Conservation (phyloP, 2,797 vertebrate genomes). For the Eurystomus glaucurus region DNA sequence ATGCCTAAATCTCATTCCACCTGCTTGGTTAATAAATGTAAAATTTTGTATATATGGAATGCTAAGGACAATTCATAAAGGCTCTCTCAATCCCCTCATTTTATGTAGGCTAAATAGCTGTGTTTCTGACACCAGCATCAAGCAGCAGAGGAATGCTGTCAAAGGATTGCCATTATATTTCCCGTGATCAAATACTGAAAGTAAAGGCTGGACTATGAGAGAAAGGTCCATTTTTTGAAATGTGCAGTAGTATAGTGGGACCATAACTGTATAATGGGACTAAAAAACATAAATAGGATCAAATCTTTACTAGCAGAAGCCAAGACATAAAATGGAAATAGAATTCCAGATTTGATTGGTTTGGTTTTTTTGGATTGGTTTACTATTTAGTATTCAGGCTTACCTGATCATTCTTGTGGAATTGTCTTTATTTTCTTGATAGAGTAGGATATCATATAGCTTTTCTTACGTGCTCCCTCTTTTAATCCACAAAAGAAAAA, state of each 20-base stretch:
- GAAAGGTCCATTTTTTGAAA: background rate
- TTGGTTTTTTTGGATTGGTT: background rate
- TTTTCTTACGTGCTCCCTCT: background rate
- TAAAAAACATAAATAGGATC: background rate
- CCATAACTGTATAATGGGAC: background rate
- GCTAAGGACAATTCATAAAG: background rate
- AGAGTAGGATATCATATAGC: background rate
- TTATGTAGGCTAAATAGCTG: background rate
- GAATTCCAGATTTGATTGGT: background rate
- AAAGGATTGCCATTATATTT: background rate
- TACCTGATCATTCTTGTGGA: background rate
- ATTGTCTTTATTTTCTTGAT: background rate
- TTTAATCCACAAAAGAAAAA: background rate
- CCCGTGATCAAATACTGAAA: background rate
- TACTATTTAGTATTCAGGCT: background rate
- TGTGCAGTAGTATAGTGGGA: background rate
- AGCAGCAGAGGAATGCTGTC: background rate
- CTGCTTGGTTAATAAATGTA: background rate
- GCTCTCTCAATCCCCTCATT: background rate
- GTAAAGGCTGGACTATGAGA: background rate
- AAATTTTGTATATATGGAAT: background rate
- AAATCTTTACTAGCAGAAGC: background rate
- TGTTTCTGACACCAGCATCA: background rate
- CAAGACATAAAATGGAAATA: background rate
- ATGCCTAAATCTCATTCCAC: background rate